Evolutionary conservation across 2,888 invertebrate genomes (phyloP).

Genomic region (Sphinx pinastri): DNA sequence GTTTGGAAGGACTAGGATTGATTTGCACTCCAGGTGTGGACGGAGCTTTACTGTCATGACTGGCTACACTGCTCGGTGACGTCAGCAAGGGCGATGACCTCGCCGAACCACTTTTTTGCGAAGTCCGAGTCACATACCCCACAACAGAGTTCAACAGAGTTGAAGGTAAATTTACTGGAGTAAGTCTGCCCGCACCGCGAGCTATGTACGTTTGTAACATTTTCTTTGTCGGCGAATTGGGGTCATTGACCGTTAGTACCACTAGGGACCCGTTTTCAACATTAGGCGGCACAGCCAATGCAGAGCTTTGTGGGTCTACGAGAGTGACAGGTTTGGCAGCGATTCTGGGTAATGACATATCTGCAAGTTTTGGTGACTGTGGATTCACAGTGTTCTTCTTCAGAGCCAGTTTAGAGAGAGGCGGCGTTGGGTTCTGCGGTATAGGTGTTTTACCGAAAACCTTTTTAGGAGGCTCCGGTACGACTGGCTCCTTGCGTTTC

Average conservation of each 20-base stretch:
- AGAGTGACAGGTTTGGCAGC: conserved; percentile 33
- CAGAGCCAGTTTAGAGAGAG: conserved; percentile 40
- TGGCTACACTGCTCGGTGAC: conserved; percentile 66
- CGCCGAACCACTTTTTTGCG: conserved; percentile 57
- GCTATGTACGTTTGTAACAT: conserved; percentile 77
- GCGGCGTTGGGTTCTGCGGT: conserved; percentile 26
- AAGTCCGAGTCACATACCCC: conserved; percentile 71
- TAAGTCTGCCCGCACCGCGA: conserved; percentile 60
- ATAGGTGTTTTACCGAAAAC: neutral
- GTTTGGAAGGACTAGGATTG: conserved; percentile 58
- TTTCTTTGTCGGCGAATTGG: conserved; percentile 69
- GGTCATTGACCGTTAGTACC: conserved; percentile 72
- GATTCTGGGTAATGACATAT: conserved; percentile 31
- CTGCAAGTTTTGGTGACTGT: conserved; percentile 28
- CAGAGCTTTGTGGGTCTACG: conserved; percentile 34
- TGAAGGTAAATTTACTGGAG: conserved; percentile 66
- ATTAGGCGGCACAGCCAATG: conserved; percentile 57
- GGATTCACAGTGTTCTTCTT: conserved; percentile 33
- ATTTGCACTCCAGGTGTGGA: conserved; percentile 52
- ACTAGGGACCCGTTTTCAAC: conserved; percentile 74
- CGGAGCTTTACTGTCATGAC: conserved; percentile 54
- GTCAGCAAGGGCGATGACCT: conserved; percentile 75
- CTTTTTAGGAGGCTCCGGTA: neutral
- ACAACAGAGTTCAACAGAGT: conserved; percentile 69
- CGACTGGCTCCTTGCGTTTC: conserved; percentile 11